Conservation (phyloP, 1,140 invertebrate genomes). For the Stratiolaelaps scimitus region DNA sequence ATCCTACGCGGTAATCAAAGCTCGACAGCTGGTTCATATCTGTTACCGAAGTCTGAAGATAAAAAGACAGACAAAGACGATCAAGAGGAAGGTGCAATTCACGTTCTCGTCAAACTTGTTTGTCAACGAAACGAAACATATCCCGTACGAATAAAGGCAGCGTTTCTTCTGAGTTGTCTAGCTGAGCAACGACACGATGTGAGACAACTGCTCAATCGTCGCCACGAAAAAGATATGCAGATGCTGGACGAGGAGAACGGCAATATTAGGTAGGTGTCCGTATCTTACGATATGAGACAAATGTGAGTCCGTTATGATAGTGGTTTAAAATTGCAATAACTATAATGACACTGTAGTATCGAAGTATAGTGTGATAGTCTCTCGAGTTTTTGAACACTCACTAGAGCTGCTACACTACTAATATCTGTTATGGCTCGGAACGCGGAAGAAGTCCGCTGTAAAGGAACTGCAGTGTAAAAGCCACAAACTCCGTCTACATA, state of each 20-base stretch:
- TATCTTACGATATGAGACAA: no score
- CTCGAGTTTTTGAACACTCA: no score
- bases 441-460: no score
- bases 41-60: neutral
- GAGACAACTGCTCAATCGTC: no score
- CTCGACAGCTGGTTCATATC: neutral
- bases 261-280: neutral
- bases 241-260: neutral
- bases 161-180: slow-evolving; percentile 7
- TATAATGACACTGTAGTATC: no score
- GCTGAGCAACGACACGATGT: neutral
- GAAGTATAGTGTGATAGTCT: no score
- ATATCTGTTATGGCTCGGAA: no score
- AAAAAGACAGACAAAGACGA: neutral
- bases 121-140: neutral
- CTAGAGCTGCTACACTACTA: no score
- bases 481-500: no score
- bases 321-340: no score
- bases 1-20: slow-evolving; percentile 12
- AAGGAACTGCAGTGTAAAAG: no score
- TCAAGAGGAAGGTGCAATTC: neutral
- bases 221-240: neutral
- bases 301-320: no score
- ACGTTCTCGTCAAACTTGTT: neutral
- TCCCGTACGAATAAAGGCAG: slow-evolving; percentile 17